These are phyloP conservation scores for Triplophysa rosa DNA, from an alignment of 2,113 vertebrate species.

Conservation along the genomic window DNA sequence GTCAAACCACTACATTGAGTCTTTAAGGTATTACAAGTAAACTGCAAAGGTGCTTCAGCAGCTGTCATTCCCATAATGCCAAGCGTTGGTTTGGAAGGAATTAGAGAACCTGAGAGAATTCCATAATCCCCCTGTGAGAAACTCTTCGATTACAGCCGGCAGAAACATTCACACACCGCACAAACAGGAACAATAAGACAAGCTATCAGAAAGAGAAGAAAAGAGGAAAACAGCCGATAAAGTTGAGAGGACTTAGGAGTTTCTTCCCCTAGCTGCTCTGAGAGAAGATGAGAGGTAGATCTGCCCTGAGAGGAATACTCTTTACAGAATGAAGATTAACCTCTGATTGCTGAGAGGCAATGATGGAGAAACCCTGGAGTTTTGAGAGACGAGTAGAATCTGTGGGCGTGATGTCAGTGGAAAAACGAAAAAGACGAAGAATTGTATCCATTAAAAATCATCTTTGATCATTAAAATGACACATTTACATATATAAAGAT, in stretches of 20 bases:
- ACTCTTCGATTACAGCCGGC: slow-evolving; percentile 48
- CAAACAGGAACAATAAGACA: slow-evolving; percentile 46
- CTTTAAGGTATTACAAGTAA: slow-evolving; percentile 26
- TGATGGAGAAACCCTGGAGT: slow-evolving; percentile 20
- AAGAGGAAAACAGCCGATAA: slow-evolving; percentile 48
- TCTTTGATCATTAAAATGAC: too few relatives aligned
- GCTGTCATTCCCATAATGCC: slow-evolving; percentile 35
- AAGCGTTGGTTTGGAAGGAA: slow-evolving; percentile 20
- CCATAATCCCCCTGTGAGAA: slow-evolving; percentile 42
- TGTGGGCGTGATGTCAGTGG: background rate
- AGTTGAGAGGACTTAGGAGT: slow-evolving; percentile 20
- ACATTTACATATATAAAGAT: too few relatives aligned
- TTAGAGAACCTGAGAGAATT: slow-evolving; percentile 22
- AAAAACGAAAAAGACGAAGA: background rate
- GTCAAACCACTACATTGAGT: background rate
- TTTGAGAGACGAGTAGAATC: background rate
- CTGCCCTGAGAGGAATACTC: slow-evolving; percentile 31
- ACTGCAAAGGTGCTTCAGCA: background rate
- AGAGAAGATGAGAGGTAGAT: slow-evolving; percentile 19
- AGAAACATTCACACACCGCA: slow-evolving; percentile 42
- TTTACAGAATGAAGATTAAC: slow-evolving; percentile 33
- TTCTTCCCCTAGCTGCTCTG: slow-evolving; percentile 16
- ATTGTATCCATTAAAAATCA: background rate
- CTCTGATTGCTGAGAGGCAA: slow-evolving; percentile 28
- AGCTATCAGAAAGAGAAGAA: slow-evolving; percentile 45